Conservation (phyloP, 2,888 invertebrate species). For the Amblyjoppa fuscipennis region DNA sequence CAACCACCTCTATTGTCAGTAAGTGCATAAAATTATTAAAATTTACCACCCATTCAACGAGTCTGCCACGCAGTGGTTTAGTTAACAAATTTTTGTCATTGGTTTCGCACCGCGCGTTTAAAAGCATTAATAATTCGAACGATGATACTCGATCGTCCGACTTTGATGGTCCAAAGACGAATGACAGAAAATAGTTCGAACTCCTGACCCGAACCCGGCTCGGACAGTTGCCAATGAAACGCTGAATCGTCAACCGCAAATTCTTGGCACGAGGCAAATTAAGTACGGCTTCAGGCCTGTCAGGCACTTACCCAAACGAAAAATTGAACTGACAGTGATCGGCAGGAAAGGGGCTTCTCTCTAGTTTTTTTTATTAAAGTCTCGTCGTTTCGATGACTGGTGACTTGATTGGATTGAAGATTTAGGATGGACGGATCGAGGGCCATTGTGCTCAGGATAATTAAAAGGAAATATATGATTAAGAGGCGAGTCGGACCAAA, state of each 20-base stretch:
- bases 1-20: too few species aligned
- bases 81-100: too few species aligned
- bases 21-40: too few species aligned
- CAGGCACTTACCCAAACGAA: conserved; percentile 27
- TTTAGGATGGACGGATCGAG: neutral
- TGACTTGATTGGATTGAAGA: conserved; percentile 17
- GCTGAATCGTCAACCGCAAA: neutral
- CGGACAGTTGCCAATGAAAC: neutral
- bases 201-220: neutral
- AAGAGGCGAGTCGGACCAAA: neutral
- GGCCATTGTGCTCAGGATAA: neutral
- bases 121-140: too few species aligned
- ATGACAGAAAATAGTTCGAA: neutral
- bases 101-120: too few species aligned
- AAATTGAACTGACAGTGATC: conserved; percentile 57
- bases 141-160: too few species aligned
- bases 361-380: neutral
- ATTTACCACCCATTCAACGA: too few species aligned
- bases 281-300: conserved; percentile 53
- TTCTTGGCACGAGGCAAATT: conserved; percentile 6
- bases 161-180: too few species aligned
- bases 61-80: too few species aligned
- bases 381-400: neutral
- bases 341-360: conserved; percentile 57
- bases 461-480: conserved; percentile 61